Evolutionary conservation across 2,797 vertebrate genomes (phyloP), one percentile per base, ranked within the genome.

Genomic region (Sebastes nivosus): DNA sequence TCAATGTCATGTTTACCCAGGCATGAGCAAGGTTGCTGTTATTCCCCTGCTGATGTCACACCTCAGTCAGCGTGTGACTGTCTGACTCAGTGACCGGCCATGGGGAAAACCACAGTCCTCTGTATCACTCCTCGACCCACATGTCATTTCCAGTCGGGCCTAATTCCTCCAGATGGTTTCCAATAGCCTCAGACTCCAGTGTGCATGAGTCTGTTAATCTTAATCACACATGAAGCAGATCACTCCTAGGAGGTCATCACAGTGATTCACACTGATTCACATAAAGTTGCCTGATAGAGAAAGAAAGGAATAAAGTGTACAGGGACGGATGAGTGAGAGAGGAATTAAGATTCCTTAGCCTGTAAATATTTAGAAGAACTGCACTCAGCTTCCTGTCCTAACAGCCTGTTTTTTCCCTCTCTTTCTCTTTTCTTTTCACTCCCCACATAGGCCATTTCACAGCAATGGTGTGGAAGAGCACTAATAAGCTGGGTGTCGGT

Each of bases 401-500:
- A 83, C 34, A 70, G 50, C n/a, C 32, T 3, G 18, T 59, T 20
- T 67, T 8, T 24, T 14, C 1, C 12, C 22, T 13, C 20, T 3
- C 2, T 14, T 64, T 3, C 27, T 73, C 38, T 82, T 46, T 80
- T 14, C 30, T 72, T 63, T 63, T 83, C 10, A 11, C n/a, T 57
- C 55, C 34, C 69, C 57, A 9, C 24, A 11, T 8, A 99, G 99
- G 99, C 57, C 99, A 99, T 90, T 99, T 99, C 88, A 99, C 98
- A 29, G 98, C 98, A 50, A 98, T 99, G 98, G 97, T 99, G 38
- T 99, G 99, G 98, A 99, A 98, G 91, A 97, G 89, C 79, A 98
- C 93, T 11, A 97, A 96, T 89, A 96, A 96, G 90, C 95, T 99
- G 85, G 99, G 98, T 1, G 96, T 99, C 0, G 98, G 98, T 22